These are phyloP conservation scores for Chascanopsetta lugubris DNA, from an alignment of 2,113 vertebrate genomes.

Conservation along the genomic window DNA sequence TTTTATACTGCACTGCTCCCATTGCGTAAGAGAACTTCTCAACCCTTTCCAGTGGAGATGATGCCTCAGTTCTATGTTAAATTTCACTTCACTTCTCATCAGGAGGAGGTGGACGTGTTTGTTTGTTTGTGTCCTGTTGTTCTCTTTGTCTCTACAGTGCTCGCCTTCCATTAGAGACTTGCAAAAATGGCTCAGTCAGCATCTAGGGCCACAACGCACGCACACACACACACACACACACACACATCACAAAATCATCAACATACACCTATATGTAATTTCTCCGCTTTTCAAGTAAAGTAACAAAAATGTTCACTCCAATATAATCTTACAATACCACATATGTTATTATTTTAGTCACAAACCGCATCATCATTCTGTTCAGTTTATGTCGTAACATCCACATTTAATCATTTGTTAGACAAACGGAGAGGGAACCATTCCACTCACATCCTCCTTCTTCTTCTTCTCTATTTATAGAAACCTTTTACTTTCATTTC, in stretches of 20 bases:
- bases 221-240: constrained; percentile 21
- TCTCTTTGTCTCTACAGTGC: constrained; percentile 28
- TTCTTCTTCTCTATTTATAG: neutral
- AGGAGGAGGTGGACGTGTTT: constrained; percentile 21
- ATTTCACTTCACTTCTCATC: constrained; percentile 29
- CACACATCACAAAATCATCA: constrained; percentile 8
- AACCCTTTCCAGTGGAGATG: constrained; percentile 44
- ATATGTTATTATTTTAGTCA: no score
- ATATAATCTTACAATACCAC: no score
- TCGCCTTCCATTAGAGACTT: constrained; percentile 18
- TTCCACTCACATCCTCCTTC: neutral
- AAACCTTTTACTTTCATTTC: neutral
- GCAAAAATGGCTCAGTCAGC: constrained; percentile 29
- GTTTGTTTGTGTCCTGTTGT: constrained; percentile 50
- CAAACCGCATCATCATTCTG: no score
- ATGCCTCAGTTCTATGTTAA: constrained; percentile 25
- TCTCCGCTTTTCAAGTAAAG: no score
- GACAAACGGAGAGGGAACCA: no score
- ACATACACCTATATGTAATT: neutral
- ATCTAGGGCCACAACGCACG: constrained; percentile 20
- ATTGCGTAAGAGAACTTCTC: constrained; percentile 37
- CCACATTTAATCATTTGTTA: no score
- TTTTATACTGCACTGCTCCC: constrained; percentile 29
- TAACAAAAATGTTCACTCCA: no score
- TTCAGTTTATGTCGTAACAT: no score